Evolutionary conservation across 2,888 invertebrate species (phyloP).

Genomic region (Drosophila meridiana): DNA sequence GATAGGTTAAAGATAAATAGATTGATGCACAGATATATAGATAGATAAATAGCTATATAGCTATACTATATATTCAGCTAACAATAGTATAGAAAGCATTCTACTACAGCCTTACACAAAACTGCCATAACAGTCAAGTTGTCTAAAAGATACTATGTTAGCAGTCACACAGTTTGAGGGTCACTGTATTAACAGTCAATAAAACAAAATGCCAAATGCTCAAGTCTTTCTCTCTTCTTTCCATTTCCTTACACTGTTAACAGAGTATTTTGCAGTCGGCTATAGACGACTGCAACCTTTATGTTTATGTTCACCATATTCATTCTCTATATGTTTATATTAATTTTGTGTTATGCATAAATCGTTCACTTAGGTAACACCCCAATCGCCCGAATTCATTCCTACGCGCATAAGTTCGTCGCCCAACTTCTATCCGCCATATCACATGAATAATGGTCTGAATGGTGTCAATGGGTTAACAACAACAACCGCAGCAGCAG

Average conservation of each 20-base stretch:
- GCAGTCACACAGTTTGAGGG: not conserved
- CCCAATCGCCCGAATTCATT: constrained; percentile 87
- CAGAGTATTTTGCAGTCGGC: constrained; percentile 10
- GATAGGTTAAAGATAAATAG: too few relatives aligned
- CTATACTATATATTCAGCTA: too few relatives aligned
- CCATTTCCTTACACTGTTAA: not conserved
- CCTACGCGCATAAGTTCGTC: constrained; percentile 85
- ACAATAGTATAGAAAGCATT: too few relatives aligned
- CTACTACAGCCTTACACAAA: not conserved
- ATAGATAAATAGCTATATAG: not conserved
- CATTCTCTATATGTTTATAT: not conserved
- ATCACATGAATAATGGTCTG: constrained; percentile 83
- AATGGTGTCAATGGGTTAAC: constrained; percentile 78
- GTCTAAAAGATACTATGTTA: too few relatives aligned
- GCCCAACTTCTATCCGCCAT: constrained; percentile 84
- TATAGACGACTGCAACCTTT: not conserved
- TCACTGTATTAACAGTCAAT: not conserved
- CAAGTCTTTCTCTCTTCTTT: not conserved
- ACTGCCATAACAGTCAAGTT: not conserved
- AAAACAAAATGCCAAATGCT: too few relatives aligned
- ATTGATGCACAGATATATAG: not conserved
- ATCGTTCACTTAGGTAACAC: constrained; percentile 84
- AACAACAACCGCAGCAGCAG: constrained; percentile 58
- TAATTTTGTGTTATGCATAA: not conserved
- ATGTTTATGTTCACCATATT: not conserved